Evolutionary conservation across 2,888 invertebrate genomes (phyloP).

Genomic region (Lumbricus terrestris): DNA sequence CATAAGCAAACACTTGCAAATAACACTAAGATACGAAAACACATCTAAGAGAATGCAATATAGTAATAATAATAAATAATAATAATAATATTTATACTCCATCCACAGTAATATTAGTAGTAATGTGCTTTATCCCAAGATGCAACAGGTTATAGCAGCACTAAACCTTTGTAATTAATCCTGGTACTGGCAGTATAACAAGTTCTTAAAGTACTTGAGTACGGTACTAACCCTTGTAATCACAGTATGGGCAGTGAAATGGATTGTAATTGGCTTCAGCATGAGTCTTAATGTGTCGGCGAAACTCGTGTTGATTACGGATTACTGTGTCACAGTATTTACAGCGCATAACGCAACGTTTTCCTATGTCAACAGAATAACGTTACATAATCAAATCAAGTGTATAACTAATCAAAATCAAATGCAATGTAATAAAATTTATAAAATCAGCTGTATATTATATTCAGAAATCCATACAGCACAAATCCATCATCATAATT

Average conservation of each 20-base stretch:
- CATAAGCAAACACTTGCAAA: no score
- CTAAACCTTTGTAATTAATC: no score
- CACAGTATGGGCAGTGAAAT: constrained; percentile 38
- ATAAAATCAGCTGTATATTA: no score
- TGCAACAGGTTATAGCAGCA: no score
- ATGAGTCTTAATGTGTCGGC: constrained; percentile 33
- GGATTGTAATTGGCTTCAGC: constrained; percentile 34
- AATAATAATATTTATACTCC: no score
- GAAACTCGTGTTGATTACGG: constrained; percentile 31
- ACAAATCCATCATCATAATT: no score
- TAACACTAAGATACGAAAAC: no score
- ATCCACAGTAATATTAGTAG: no score
- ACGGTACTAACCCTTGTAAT: constrained; percentile 33
- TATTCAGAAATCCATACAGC: no score
- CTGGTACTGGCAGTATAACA: background rate
- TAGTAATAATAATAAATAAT: no score
- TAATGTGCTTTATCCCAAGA: no score
- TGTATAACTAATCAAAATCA: background rate
- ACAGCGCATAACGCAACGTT: constrained; percentile 20
- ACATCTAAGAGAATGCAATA: no score
- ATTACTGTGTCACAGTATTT: constrained; percentile 30
- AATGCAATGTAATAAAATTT: background rate
- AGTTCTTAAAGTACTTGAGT: background rate
- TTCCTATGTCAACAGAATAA: background rate
- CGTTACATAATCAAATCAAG: background rate